These are phyloP conservation scores for Balearica regulorum DNA, from an alignment of 2,797 vertebrate genomes.

Conservation along the genomic window DNA sequence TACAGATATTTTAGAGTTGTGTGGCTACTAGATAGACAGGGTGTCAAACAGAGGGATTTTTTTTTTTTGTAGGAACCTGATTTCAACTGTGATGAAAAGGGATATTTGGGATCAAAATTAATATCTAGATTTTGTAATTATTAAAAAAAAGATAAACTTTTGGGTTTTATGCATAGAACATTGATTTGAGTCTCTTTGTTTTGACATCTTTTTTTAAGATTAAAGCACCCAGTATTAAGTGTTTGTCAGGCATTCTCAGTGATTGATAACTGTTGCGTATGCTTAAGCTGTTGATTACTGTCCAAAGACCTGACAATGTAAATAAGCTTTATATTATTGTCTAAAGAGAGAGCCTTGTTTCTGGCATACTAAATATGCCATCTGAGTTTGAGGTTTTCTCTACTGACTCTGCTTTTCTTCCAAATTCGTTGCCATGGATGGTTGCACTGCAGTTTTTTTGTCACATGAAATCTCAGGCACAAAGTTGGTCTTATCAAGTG, in stretches of 20 bases:
- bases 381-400: neutral
- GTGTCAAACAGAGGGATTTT: neutral
- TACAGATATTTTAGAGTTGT: neutral
- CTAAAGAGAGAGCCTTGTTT: neutral
- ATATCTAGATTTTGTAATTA: neutral
- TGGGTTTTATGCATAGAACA: accelerated
- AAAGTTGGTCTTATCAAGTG: neutral
- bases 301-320: neutral
- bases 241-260: neutral
- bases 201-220: neutral
- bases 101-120: neutral
- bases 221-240: neutral
- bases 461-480: neutral
- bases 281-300: neutral
- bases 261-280: neutral
- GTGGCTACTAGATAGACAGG: neutral
- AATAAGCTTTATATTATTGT: neutral
- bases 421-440: neutral
- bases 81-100: neutral
- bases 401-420: neutral
- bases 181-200: neutral
- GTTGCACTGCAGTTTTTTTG: neutral
- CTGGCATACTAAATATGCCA: neutral
- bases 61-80: neutral
- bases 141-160: neutral